Evolutionary conservation across 2,113 vertebrate species (phyloP).

Genomic region (Parus major): DNA sequence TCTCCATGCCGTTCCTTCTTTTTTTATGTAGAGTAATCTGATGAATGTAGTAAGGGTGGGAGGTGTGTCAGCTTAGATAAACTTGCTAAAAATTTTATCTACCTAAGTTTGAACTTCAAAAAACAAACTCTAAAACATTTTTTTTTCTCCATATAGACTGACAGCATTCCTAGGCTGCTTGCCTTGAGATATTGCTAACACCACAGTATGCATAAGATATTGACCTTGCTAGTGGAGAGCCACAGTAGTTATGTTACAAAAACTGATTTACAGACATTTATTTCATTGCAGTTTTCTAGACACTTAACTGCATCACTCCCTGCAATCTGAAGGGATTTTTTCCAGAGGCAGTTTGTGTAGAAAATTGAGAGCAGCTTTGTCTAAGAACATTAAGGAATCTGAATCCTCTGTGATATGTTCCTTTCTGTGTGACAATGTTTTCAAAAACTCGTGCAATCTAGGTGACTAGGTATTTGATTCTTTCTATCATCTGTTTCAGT

Average conservation of each 20-base stretch:
- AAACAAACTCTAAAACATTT: not conserved
- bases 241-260: not conserved
- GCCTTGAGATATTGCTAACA: not conserved
- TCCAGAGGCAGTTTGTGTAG: not conserved
- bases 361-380: not conserved
- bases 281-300: not conserved
- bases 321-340: not conserved
- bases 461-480: not conserved
- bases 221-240: not conserved
- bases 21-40: not conserved
- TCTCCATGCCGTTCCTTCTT: not conserved
- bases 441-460: not conserved
- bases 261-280: not conserved
- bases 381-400: not conserved
- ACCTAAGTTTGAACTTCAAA: not conserved
- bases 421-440: not conserved
- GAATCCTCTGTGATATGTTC: not conserved
- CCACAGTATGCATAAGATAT: not conserved
- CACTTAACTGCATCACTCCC: not conserved
- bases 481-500: not conserved
- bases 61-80: not conserved
- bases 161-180: not conserved
- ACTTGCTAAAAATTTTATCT: not conserved
- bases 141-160: not conserved
- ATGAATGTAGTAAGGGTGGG: not conserved